Conservation (phyloP, 2,888 invertebrate genomes). For the Drosophila bunnanda region DNA sequence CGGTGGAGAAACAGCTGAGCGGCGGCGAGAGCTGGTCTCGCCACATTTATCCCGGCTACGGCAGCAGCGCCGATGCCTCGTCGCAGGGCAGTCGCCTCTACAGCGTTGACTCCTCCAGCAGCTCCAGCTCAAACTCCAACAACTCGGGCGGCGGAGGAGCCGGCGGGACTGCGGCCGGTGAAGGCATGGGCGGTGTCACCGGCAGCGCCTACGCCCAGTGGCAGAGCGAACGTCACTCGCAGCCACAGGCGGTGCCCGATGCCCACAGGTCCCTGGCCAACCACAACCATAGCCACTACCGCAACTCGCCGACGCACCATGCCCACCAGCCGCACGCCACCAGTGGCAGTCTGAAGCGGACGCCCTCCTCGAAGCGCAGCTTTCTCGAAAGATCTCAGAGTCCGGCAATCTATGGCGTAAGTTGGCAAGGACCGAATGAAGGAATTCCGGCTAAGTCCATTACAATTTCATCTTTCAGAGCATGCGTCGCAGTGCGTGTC, state of each 20-base stretch:
- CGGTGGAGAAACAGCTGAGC: constrained; percentile 85
- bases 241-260: constrained; percentile 84
- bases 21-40: constrained; percentile 62
- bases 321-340: constrained; percentile 23
- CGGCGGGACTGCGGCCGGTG: constrained; percentile 11
- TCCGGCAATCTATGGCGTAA: constrained; percentile 83
- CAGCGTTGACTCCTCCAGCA: constrained; percentile 82
- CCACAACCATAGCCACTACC: constrained; percentile 70
- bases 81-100: constrained; percentile 66
- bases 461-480: constrained; percentile 66
- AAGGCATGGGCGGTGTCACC: constrained; percentile 62
- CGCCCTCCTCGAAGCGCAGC: constrained; percentile 81
- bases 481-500: constrained; percentile 77
- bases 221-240: constrained; percentile 75
- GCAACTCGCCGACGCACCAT: constrained; percentile 77
- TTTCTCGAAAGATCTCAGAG: constrained; percentile 83
- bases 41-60: constrained; percentile 64
- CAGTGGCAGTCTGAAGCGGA: constrained; percentile 80
- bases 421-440: constrained; percentile 22
- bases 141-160: constrained; percentile 45
- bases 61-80: constrained; percentile 65
- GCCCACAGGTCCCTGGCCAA: constrained; percentile 76
- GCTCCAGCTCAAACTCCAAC: constrained; percentile 82
- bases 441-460: constrained; percentile 1
- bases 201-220: constrained; percentile 69